Conservation (phyloP, 2,888 invertebrate genomes). For the Metopia argyrocephala region DNA sequence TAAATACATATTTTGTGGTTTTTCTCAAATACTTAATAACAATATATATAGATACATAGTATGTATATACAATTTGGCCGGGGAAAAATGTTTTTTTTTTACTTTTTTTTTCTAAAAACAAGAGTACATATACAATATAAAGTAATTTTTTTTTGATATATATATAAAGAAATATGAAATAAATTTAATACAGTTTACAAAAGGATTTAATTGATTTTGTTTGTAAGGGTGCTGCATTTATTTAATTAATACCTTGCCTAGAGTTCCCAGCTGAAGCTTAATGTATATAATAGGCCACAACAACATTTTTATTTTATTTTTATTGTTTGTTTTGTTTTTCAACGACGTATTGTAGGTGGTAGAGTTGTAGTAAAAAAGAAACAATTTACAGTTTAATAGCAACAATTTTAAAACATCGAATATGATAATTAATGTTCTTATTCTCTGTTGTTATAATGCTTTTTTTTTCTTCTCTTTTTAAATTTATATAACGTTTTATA, state of each 20-base stretch:
- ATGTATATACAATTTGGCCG: constrained; percentile 52
- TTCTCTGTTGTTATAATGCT: background rate
- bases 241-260: constrained; percentile 74
- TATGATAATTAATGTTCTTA: background rate
- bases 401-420: background rate
- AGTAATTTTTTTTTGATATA: constrained; percentile 7
- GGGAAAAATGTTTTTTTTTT: constrained; percentile 20
- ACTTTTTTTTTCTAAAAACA: constrained; percentile 21
- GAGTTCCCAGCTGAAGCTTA: constrained; percentile 77
- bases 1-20: background rate
- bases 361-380: constrained; percentile 41
- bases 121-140: constrained; percentile 2
- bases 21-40: background rate
- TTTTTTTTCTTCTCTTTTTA: background rate
- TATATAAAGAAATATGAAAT: constrained; percentile 29
- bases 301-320: too few relatives aligned
- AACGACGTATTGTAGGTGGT: background rate
- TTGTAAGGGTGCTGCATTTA: constrained; percentile 42
- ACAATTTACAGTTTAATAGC: constrained; percentile 53
- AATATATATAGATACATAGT: background rate
- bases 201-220: constrained; percentile 19
- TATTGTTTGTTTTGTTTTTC: too few relatives aligned
- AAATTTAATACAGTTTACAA: constrained; percentile 49
- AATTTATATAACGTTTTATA: background rate
- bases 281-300: constrained; percentile 56